Conservation (phyloP, 2,888 invertebrate species). For the Cybosia mesomella region DNA sequence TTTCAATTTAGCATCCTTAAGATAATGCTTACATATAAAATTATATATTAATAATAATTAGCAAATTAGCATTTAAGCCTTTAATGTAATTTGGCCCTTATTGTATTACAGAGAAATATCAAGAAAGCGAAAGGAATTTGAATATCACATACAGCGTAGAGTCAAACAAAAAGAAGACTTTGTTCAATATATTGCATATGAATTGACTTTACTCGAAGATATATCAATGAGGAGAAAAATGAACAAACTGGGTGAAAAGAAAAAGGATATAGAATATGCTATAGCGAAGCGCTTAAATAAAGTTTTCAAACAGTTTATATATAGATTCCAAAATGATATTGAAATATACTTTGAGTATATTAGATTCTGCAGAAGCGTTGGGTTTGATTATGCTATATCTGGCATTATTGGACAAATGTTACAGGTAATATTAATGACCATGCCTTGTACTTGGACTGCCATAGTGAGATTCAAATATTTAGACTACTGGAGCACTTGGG, state of each 20-base stretch:
- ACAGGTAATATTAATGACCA: constrained; percentile 72
- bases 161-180: constrained; percentile 91
- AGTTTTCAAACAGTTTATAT: constrained; percentile 90
- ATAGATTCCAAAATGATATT: constrained; percentile 90
- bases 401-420: constrained; percentile 88
- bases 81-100: neutral
- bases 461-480: neutral
- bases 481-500: neutral
- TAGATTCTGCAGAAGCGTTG: constrained; percentile 91
- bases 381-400: constrained; percentile 84
- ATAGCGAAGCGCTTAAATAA: constrained; percentile 91
- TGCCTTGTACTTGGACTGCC: neutral
- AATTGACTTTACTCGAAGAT: constrained; percentile 89
- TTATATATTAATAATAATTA: too few relatives aligned
- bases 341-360: constrained; percentile 93
- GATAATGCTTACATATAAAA: too few relatives aligned
- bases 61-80: too few relatives aligned
- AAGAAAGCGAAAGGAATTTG: constrained; percentile 90
- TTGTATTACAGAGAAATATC: constrained; percentile 87
- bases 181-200: constrained; percentile 90
- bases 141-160: constrained; percentile 90
- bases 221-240: constrained; percentile 88
- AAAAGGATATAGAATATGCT: constrained; percentile 89
- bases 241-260: constrained; percentile 87
- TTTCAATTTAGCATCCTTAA: neutral